Evolutionary conservation across 2,797 vertebrate genomes (phyloP), one percentile per base, ranked within the genome.

Genomic region (Phyllotis vaccarum): DNA sequence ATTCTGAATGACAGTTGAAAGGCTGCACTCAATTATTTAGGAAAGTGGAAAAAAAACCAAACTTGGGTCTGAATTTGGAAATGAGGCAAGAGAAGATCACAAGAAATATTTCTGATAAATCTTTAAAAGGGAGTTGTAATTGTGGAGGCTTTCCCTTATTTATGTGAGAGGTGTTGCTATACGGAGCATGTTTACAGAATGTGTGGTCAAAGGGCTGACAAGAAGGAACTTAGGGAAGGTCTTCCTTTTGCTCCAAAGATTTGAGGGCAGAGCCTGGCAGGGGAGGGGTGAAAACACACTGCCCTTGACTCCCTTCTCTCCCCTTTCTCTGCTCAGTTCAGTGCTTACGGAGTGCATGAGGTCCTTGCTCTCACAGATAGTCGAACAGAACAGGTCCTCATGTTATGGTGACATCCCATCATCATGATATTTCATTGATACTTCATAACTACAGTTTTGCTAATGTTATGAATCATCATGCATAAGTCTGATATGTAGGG

Each of bases 11-110:
- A 60, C 24, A n/a, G 14, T 68, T 94, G 56, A 76, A 90, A 16
- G 66, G n/a, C 24, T 43, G 21, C 29, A 12, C 78, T 76, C 24
- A 56, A 79, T 91, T 91, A 83, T 89, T 89, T 56, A 95, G 80
- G 31, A 83, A 93, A 91, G 17, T 72, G 82, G 40, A 89, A 43
- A 11, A 93, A 85, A 91, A 46, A 27, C 43, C 52, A 91, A 46
- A 27, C 43, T 64, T 37, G 58, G 12, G 22, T 83, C 66, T 75
- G 91, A 86, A 92, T 70, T 95, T 93, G 34, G 31, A 80, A 93
- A 82, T 37, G 34, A 91, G 94, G 64, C 66, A 82, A 94, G 85
- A 21, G 70, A 54, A 72, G 56, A 90, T 52, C 27, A 78, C n/a
- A 72, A 79, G 66, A 27, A 85, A 88, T 27, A 72, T 40, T 83